Percentiles rank a stretch among this genome's conserved stretches.
These are phyloP conservation scores for human (Homo sapiens) DNA, from an alignment of 2,113 vertebrate species.

Conservation along the genomic window DNA sequence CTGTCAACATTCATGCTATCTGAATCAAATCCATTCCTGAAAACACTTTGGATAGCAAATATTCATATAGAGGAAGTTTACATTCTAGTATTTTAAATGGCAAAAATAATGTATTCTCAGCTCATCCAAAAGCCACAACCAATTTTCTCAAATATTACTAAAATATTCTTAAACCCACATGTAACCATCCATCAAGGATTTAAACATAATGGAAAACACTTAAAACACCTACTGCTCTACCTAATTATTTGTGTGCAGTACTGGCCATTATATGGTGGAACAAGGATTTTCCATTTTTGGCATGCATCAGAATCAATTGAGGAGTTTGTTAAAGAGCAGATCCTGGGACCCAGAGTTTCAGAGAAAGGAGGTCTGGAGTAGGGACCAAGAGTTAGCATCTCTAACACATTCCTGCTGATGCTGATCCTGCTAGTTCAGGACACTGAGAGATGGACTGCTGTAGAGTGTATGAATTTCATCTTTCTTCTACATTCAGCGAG, in stretches of 20 bases:
- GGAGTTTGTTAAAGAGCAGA: background rate
- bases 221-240: slow-evolving; percentile 7
- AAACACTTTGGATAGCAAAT: background rate
- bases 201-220: slow-evolving; percentile 24
- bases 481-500: background rate
- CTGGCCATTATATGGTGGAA: background rate
- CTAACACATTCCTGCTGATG: background rate
- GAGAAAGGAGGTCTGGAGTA: background rate
- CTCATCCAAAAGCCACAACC: slow-evolving; percentile 33
- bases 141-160: slow-evolving; percentile 51
- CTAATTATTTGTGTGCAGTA: background rate
- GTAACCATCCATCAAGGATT: slow-evolving; percentile 19
- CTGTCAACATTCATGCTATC: background rate
- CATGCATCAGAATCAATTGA: background rate
- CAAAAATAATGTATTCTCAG: slow-evolving; percentile 9
- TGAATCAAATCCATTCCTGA: slow-evolving; percentile 21
- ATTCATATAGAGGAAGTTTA: slow-evolving; percentile 14
- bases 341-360: background rate
- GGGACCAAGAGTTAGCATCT: background rate
- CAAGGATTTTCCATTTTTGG: background rate
- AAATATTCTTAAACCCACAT: background rate
- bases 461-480: background rate
- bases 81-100: slow-evolving; percentile 35
- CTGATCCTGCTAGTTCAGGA: background rate
- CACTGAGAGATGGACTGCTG: background rate